phyloP scores from a whole-genome alignment of 2,888 invertebrate genomes.

The Lobophora halterata region DNA sequence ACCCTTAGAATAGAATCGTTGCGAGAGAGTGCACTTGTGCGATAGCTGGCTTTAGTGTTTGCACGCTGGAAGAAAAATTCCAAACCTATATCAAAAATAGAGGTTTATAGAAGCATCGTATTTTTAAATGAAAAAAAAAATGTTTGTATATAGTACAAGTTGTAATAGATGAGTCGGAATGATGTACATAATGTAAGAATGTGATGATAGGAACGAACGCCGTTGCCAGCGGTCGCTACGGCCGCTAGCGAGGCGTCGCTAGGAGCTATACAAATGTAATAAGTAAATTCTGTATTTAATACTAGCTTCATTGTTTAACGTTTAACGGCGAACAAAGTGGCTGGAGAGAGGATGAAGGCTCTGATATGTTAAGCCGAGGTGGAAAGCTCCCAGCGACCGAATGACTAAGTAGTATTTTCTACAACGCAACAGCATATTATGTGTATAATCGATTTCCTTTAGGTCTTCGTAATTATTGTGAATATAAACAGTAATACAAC shows the following conservation, averaged over 20 bases:
- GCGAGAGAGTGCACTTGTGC: constrained; percentile 57
- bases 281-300: constrained; percentile 71
- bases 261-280: constrained; percentile 52
- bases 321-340: constrained; percentile 66
- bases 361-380: constrained; percentile 46
- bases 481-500: constrained; percentile 73
- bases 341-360: constrained; percentile 46
- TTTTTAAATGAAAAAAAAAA: constrained; percentile 63
- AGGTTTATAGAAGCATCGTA: constrained; percentile 74
- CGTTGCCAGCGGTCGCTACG: constrained; percentile 45
- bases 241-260: constrained; percentile 44
- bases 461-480: constrained; percentile 75
- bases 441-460: constrained; percentile 72
- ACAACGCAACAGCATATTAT: constrained; percentile 65
- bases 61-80: constrained; percentile 73
- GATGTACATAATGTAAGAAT: constrained; percentile 71
- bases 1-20: constrained; percentile 54
- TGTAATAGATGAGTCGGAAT: constrained; percentile 69
- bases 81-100: constrained; percentile 73
- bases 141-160: constrained; percentile 81
- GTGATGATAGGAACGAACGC: constrained; percentile 53
- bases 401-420: constrained; percentile 71
- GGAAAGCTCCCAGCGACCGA: constrained; percentile 50
- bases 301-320: constrained; percentile 65
- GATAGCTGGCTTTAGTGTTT: constrained; percentile 71